Conservation (phyloP, 2,113 vertebrate species). For the Pomatorhinus ruficollis region DNA sequence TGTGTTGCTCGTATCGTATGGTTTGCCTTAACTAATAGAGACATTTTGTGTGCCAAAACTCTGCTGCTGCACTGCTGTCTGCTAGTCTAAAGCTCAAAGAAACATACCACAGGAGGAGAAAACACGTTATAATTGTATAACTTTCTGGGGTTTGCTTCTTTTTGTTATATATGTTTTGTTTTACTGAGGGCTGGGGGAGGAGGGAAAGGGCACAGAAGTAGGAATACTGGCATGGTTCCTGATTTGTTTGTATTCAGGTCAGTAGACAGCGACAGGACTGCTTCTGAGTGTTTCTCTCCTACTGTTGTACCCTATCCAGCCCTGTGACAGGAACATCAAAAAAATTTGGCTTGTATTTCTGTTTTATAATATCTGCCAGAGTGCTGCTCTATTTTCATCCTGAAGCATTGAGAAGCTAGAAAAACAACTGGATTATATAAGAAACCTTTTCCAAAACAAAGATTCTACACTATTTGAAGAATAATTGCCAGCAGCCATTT, state of each 20-base stretch:
- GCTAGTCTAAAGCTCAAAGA: slow-evolving; percentile 35
- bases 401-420: neutral
- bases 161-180: neutral
- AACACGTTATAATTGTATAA: neutral
- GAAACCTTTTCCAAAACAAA: neutral
- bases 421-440: neutral
- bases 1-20: neutral
- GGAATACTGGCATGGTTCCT: neutral
- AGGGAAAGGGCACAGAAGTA: neutral
- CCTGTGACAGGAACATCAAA: slow-evolving; percentile 26
- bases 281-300: neutral
- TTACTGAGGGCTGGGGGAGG: neutral
- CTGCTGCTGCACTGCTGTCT: neutral
- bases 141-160: neutral
- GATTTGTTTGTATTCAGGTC: slow-evolving; percentile 43
- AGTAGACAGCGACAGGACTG: neutral
- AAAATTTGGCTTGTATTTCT: slow-evolving; percentile 30
- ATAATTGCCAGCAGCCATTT: neutral
- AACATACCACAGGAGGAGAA: neutral
- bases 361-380: slow-evolving; percentile 9
- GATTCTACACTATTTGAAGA: neutral
- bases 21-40: slow-evolving; percentile 26
- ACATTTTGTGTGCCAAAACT: slow-evolving; percentile 28
- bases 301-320: neutral
- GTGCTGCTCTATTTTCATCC: slow-evolving; percentile 18